These are phyloP conservation scores for Aegotheles bennettii DNA, from an alignment of 2,113 vertebrate genomes.

Conservation along the genomic window DNA sequence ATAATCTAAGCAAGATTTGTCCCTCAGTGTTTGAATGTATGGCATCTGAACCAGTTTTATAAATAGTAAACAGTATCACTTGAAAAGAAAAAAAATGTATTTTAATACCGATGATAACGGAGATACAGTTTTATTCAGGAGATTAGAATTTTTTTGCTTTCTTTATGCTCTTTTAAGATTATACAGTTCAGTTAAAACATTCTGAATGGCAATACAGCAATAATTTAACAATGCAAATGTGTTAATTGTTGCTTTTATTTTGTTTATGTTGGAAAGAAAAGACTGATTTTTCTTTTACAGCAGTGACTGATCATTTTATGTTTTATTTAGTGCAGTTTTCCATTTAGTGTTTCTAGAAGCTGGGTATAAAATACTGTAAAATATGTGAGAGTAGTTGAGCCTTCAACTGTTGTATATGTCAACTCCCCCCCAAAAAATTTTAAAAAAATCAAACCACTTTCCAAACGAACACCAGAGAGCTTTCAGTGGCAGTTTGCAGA, in stretches of 20 bases:
- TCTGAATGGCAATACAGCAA: not conserved
- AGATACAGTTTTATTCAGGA: not conserved
- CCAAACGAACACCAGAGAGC: slow-evolving; percentile 56
- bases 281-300: not conserved
- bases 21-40: not conserved
- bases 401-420: not conserved
- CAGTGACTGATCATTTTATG: not conserved
- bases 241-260: not conserved
- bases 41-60: not conserved
- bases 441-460: slow-evolving; percentile 43
- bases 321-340: not conserved
- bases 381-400: not conserved
- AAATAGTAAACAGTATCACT: not conserved
- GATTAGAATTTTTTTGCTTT: not conserved
- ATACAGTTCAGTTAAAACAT: not conserved
- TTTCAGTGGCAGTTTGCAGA: slow-evolving; percentile 63
- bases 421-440: not conserved
- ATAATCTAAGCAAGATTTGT: not conserved
- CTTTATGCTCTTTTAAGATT: not conserved
- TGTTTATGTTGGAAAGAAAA: not conserved
- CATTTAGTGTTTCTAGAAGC: not conserved
- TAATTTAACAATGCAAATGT: not conserved
- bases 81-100: not conserved
- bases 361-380: slow-evolving; percentile 11
- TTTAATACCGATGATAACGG: not conserved